These are phyloP conservation scores for Trachelus tabidus DNA, from an alignment of 2,888 invertebrate genomes.

Conservation along the genomic window DNA sequence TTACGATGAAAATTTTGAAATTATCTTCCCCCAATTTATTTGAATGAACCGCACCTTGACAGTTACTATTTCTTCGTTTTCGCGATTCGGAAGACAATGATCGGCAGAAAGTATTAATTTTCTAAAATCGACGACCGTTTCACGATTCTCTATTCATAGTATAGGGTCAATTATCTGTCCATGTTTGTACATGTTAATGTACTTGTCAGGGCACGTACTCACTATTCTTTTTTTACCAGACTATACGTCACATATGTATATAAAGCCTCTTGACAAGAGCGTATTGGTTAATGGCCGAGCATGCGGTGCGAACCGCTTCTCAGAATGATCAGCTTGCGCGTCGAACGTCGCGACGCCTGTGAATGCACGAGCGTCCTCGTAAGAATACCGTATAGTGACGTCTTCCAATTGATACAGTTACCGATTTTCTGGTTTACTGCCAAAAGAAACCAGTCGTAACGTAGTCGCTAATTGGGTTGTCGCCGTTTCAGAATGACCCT, in stretches of 20 bases:
- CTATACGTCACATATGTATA: background rate
- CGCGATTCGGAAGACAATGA: too few relatives aligned
- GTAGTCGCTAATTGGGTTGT: background rate
- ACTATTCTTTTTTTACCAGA: background rate
- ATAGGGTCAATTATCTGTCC: background rate
- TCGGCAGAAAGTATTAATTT: too few relatives aligned
- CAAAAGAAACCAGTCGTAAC: background rate
- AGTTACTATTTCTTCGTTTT: too few relatives aligned
- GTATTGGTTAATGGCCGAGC: conserved; percentile 23
- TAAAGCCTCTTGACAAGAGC: background rate
- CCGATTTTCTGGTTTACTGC: background rate
- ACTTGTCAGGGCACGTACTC: background rate
- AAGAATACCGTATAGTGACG: background rate
- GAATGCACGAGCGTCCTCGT: background rate
- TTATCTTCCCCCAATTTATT: too few relatives aligned
- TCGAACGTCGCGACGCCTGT: background rate
- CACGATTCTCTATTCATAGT: background rate
- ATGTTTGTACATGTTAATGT: background rate
- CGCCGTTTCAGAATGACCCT: background rate
- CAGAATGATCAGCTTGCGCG: background rate
- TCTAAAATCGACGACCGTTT: too few relatives aligned
- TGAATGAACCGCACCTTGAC: too few relatives aligned
- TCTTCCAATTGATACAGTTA: background rate
- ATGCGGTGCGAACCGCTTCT: conserved; percentile 29
- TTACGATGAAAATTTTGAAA: background rate